A percentile compares a stretch with the other conserved stretches of the same genome.
Conservation (phyloP, 2,797 vertebrate genomes). For the Cuculus canorus region DNA sequence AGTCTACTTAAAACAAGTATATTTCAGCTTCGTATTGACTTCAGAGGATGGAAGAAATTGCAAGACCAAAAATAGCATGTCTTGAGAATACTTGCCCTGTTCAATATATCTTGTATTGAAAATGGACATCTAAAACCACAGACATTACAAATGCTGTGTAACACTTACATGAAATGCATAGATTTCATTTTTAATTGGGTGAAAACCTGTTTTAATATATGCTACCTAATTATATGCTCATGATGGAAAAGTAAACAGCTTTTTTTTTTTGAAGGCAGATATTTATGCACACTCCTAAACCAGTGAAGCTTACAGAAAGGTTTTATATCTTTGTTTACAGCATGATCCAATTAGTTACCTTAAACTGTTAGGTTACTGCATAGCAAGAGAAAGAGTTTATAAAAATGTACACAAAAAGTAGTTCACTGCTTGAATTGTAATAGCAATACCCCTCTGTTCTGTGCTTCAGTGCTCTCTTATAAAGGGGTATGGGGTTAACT, state of each 20-base stretch:
- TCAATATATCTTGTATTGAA: constrained; percentile 22
- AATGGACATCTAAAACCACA: background rate
- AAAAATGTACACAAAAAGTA: background rate
- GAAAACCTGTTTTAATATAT: background rate
- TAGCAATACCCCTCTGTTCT: constrained; percentile 10
- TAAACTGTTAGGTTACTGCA: background rate
- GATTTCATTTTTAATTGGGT: constrained; percentile 36
- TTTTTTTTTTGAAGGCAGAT: background rate
- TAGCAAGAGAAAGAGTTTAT: background rate
- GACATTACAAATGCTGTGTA: background rate
- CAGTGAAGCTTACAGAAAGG: background rate
- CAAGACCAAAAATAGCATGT: constrained; percentile 37
- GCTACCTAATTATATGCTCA: background rate
- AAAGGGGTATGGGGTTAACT: background rate
- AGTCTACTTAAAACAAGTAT: constrained; percentile 38
- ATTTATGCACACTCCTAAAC: background rate
- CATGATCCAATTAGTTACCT: background rate
- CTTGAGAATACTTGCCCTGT: constrained; percentile 46
- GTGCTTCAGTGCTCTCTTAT: background rate
- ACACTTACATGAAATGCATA: constrained; percentile 48
- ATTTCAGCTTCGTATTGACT: constrained; percentile 44
- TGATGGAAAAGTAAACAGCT: background rate
- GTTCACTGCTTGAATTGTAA: background rate
- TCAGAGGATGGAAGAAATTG: constrained; percentile 33
- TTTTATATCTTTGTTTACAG: constrained; percentile 9